These are phyloP conservation scores for Troides oblongomaculatus DNA, from an alignment of 2,888 invertebrate genomes.

Conservation along the genomic window DNA sequence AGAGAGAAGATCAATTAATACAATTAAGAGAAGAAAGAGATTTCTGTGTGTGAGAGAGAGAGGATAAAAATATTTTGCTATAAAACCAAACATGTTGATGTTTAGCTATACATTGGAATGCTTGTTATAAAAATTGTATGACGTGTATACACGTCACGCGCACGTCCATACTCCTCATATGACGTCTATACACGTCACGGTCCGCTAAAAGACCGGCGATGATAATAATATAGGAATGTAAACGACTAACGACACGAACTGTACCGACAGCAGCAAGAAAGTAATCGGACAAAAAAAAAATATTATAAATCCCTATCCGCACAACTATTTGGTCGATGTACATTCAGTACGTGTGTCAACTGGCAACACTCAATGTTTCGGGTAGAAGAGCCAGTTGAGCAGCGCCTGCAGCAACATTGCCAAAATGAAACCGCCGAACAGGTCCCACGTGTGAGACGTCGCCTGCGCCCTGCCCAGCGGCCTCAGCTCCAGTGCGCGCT, in stretches of 20 bases:
- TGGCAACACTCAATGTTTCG: conserved; percentile 56
- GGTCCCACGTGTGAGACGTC: conserved; percentile 59
- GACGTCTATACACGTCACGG: not conserved
- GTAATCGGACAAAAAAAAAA: conserved; percentile 20
- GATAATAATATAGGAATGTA: not conserved
- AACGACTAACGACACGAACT: not conserved
- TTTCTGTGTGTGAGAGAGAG: not conserved
- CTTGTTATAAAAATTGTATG: not conserved
- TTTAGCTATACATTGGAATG: not conserved
- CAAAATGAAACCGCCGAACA: conserved; percentile 63
- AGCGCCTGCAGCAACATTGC: conserved; percentile 65
- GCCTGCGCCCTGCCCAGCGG: conserved; percentile 47
- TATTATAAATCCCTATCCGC: not conserved
- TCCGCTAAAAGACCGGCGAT: not conserved
- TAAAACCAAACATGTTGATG: not conserved
- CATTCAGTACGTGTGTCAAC: conserved; percentile 13
- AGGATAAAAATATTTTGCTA: not conserved
- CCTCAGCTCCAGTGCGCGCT: conserved; percentile 39
- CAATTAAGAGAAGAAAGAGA: not conserved
- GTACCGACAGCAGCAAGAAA: conserved; percentile 31
- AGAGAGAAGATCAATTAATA: not conserved
- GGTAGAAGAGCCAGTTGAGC: conserved; percentile 64
- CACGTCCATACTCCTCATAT: not conserved
- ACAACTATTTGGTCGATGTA: conserved; percentile 45
- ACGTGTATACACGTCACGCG: not conserved